Evolutionary conservation across 2,113 vertebrate species (phyloP).

Genomic region (Ophthalmolycus amberensis): DNA sequence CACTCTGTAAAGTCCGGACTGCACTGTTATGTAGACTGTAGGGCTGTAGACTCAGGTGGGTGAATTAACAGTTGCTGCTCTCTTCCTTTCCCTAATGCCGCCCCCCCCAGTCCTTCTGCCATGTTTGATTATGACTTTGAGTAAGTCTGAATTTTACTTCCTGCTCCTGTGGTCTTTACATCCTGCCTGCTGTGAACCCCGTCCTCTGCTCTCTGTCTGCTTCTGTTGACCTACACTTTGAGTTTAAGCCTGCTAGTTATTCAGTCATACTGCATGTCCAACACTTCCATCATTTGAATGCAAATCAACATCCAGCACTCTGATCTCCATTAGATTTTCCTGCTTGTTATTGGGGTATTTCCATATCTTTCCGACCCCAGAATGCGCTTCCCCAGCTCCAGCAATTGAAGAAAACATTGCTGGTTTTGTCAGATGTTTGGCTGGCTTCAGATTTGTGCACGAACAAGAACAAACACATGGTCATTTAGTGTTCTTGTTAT

Average conservation of each 20-base stretch:
- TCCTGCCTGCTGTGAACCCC: slow-evolving; percentile 46
- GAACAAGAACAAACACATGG: slow-evolving; percentile 35
- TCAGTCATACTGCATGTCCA: slow-evolving; percentile 59
- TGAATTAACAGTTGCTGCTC: slow-evolving; percentile 97
- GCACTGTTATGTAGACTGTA: slow-evolving; percentile 47
- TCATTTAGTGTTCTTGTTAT: slow-evolving; percentile 54
- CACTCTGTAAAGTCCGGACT: slow-evolving; percentile 49
- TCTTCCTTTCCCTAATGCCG: slow-evolving; percentile 89
- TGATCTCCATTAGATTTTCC: slow-evolving; percentile 24
- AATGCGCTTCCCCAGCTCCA: slow-evolving; percentile 29
- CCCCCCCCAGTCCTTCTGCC: slow-evolving; percentile 95
- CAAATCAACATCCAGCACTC: slow-evolving; percentile 30
- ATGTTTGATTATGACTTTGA: slow-evolving; percentile 99
- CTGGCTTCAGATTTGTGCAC: slow-evolving; percentile 38
- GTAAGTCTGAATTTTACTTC: slow-evolving; percentile 95
- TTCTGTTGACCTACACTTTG: slow-evolving; percentile 35
- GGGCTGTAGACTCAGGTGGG: slow-evolving; percentile 56
- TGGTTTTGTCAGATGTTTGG: slow-evolving; percentile 35
- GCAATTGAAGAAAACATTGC: slow-evolving; percentile 27
- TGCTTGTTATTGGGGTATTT: slow-evolving; percentile 31
- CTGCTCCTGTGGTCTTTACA: slow-evolving; percentile 88
- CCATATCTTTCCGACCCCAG: slow-evolving; percentile 23
- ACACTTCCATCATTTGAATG: slow-evolving; percentile 35
- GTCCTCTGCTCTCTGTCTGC: slow-evolving; percentile 38
- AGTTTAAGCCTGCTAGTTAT: slow-evolving; percentile 44